A percentile compares a stretch with the other conserved stretches of the same genome.
phyloP scores from a whole-genome alignment of 2,113 vertebrate species.

The Taxidea taxus region DNA sequence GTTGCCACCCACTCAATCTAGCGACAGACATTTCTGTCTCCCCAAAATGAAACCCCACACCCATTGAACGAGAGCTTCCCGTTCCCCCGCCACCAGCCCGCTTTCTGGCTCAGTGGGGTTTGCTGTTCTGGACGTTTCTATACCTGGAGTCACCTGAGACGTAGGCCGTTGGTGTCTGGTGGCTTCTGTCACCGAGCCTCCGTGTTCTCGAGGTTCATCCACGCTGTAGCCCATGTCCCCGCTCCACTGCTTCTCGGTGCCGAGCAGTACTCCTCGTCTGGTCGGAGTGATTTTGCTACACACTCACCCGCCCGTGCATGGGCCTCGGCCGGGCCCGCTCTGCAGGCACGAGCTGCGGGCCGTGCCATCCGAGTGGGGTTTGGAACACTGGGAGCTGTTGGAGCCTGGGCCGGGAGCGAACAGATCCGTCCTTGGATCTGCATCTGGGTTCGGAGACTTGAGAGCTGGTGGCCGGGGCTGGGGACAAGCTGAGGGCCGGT shows the following conservation, averaged over 20 bases:
- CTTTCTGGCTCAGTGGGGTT: not conserved
- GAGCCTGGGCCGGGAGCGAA: rapidly evolving
- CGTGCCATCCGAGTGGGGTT: rapidly evolving
- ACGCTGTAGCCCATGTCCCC: rapidly evolving
- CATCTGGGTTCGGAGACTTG: not conserved
- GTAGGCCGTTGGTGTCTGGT: not conserved
- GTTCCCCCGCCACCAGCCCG: not conserved
- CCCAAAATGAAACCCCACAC: not conserved
- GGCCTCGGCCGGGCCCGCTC: not conserved
- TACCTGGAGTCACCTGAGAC: rapidly evolving
- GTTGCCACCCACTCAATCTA: not conserved
- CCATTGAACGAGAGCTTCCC: not conserved
- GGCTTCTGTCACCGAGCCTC: not conserved
- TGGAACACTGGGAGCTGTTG: not conserved
- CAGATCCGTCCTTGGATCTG: not conserved
- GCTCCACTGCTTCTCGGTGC: not conserved
- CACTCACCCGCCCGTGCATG: rapidly evolving
- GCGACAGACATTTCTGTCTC: not conserved
- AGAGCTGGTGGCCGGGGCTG: not conserved
- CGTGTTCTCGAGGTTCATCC: rapidly evolving
- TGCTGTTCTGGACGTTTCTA: not conserved
- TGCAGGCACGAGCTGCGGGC: not conserved
- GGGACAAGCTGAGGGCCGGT: not conserved
- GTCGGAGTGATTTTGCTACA: not conserved
- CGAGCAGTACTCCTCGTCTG: rapidly evolving